phyloP scores from a whole-genome alignment of 1,140 invertebrate genomes.

The Luehdorfia chinensis region DNA sequence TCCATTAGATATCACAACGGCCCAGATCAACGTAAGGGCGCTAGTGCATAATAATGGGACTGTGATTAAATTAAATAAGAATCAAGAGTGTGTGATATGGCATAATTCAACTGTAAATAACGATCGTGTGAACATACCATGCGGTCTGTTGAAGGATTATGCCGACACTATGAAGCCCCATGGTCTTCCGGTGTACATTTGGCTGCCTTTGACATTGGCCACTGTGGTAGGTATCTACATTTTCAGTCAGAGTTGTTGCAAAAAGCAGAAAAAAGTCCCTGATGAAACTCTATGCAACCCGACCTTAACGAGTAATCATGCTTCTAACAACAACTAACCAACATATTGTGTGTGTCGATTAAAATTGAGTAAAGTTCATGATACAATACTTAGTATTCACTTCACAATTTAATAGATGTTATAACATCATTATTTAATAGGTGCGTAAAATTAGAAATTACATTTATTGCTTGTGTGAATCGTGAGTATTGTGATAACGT shows the following conservation, averaged over 20 bases:
- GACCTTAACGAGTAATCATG: not conserved
- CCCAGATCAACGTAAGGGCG: slow-evolving; percentile 48
- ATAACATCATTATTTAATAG: too few species aligned
- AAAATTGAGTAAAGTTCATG: too few species aligned
- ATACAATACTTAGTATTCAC: too few species aligned
- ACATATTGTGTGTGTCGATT: too few species aligned
- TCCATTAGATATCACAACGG: slow-evolving; percentile 47
- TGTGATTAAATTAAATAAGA: slow-evolving; percentile 39
- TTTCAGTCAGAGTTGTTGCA: slow-evolving; percentile 46
- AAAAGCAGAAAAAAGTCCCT: slow-evolving; percentile 33
- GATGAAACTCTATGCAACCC: slow-evolving; percentile 43
- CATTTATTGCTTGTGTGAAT: too few species aligned
- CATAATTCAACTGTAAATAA: slow-evolving; percentile 47
- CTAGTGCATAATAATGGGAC: slow-evolving; percentile 36
- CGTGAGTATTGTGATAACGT: too few species aligned
- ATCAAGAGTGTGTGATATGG: slow-evolving; percentile 60
- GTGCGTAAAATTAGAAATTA: too few species aligned
- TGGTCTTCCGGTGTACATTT: slow-evolving; percentile 58
- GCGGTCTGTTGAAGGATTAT: slow-evolving; percentile 55
- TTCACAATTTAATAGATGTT: too few species aligned
- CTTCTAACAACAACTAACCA: slow-evolving; percentile 6
- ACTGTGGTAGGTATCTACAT: slow-evolving; percentile 41
- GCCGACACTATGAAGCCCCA: slow-evolving; percentile 58
- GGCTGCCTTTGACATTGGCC: slow-evolving; percentile 48
- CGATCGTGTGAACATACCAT: slow-evolving; percentile 45